phyloP scores from a whole-genome alignment of 2,113 vertebrate genomes.

The Progne subis region DNA sequence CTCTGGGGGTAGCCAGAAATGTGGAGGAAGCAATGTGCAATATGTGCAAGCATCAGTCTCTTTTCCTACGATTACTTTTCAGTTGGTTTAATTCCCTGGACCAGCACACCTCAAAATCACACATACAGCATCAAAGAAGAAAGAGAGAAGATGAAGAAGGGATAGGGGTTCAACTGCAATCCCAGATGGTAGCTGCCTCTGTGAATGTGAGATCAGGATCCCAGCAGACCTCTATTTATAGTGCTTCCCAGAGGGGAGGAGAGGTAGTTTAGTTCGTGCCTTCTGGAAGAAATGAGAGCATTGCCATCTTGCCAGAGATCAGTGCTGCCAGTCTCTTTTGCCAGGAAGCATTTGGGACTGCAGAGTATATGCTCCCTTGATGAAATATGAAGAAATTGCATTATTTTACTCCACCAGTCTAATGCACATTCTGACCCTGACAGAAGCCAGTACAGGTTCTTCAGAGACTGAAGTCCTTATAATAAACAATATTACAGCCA shows the following conservation, averaged over 20 bases:
- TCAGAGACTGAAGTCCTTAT: constrained; percentile 9
- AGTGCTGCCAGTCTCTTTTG: not conserved
- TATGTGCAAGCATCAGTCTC: not conserved
- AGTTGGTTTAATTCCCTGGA: not conserved
- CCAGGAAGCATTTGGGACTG: constrained; percentile 26
- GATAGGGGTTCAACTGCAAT: not conserved
- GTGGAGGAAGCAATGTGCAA: not conserved
- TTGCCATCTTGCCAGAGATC: not conserved
- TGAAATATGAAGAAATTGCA: constrained; percentile 39
- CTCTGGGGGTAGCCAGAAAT: not conserved
- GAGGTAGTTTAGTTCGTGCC: not conserved
- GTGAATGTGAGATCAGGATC: fast-evolving
- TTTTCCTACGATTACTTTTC: not conserved
- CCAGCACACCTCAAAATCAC: not conserved
- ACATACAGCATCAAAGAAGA: not conserved
- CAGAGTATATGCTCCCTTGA: constrained; percentile 16
- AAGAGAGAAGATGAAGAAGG: not conserved
- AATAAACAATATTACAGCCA: constrained; percentile 27
- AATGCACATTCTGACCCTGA: not conserved
- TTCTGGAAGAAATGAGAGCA: not conserved
- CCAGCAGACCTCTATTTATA: not conserved
- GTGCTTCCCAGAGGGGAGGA: not conserved
- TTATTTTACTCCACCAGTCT: constrained; percentile 23
- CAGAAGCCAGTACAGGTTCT: constrained; percentile 7
- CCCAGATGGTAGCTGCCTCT: not conserved